Base-by-base conservation (phyloP, 2,113 vertebrate species). In the Garra rufa region DNA sequence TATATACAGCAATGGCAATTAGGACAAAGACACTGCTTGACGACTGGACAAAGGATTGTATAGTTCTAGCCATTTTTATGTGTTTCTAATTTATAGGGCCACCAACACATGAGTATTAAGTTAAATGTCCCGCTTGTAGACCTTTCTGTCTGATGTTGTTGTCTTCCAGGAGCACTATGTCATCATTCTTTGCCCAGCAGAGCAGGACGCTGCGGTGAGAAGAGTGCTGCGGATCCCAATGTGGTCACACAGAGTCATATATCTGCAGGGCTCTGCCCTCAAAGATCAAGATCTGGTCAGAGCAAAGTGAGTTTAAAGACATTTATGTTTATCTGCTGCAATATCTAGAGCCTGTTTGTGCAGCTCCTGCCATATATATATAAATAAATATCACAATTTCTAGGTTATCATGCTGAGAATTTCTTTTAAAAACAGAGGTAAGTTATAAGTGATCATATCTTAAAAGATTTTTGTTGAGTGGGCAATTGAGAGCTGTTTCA, bases 241-340 rank as follows among this genome's bases (percentile, higher is more conserved):
- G 95, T 96, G 96, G 95, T 95, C 95, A 24, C 96, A 96, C 76
- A 92, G 96, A 88, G 96, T 96, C 69, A 97, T 96, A 83, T 96
- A 96, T 88, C 90, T 96, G 38, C 95, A 96, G 86, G 95, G 95
- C 14, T 97, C 96, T 34, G 96, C 94, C 26, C 94, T 97, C 9
- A 97, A 96, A 91, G 95, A 97, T 85, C 95, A 97, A 88, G 96
- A 96, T 48, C 91, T 96, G 24, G 59, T 95, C 87, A 94, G 96
- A 94, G 95, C 96, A 82, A 96, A 96, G 96, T 97, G 95, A 89
- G 95, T 91, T 83, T 1, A 55, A 34, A 30, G 1, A 41, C 9
- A 67, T 7, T 43, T 43, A 38, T 34, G 30, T 9, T 38, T 41
- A 70, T 70, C 30, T 43, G 17, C 9, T 41, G 34, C 1, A 0